phyloP scores from a whole-genome alignment of 2,113 vertebrate species.

The Oryzias curvinotus region DNA sequence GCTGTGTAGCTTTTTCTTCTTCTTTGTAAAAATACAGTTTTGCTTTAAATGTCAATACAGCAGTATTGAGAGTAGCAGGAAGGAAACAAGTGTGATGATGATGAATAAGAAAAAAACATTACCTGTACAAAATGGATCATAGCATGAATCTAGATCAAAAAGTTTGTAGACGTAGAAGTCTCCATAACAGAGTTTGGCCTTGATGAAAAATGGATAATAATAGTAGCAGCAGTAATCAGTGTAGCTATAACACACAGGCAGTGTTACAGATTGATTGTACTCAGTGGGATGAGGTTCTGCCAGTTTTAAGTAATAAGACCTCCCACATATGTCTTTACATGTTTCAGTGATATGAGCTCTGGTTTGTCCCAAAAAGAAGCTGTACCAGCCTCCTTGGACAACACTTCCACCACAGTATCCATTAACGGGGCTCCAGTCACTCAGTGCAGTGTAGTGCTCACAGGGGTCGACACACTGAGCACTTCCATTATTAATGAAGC shows the following conservation, averaged over 20 bases:
- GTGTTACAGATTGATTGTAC: constrained; percentile 20
- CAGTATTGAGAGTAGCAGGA: no score
- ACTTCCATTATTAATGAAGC: constrained; percentile 9
- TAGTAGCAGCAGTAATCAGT: fast-evolving
- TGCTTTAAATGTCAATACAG: no score
- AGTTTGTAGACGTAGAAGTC: constrained; percentile 64
- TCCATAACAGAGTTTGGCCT: constrained; percentile 56
- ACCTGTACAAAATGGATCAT: constrained; percentile 57
- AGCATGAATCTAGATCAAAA: fast-evolving
- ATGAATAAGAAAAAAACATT: neutral
- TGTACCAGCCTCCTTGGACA: constrained; percentile 60
- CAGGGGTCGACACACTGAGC: constrained; percentile 54
- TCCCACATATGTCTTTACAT: constrained; percentile 55
- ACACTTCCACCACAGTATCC: neutral
- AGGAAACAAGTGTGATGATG: no score
- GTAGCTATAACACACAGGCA: constrained; percentile 14
- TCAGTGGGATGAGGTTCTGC: constrained; percentile 38
- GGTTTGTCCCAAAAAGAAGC: constrained; percentile 20
- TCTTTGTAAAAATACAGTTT: no score
- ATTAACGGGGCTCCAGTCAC: constrained; percentile 51
- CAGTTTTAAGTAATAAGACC: constrained; percentile 34
- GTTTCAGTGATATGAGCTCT: constrained; percentile 50
- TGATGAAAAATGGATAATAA: neutral
- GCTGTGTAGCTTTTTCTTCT: no score
- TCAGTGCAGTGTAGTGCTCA: constrained; percentile 28